Evolutionary conservation across 2,113 vertebrate species (phyloP).

Genomic region (Petroica traversi): DNA sequence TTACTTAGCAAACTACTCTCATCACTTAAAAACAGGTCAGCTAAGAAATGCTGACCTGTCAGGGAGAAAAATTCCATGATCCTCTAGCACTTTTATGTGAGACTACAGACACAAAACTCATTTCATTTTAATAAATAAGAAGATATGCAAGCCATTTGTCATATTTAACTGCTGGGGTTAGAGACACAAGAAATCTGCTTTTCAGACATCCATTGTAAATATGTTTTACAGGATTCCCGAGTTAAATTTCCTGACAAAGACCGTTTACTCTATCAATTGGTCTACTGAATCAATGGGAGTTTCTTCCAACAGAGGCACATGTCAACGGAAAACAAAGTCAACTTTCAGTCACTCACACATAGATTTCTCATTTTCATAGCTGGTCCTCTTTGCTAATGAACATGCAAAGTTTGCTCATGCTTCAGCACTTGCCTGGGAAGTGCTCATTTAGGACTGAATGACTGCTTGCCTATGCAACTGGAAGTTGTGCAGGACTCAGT

Average conservation of each 20-base stretch:
- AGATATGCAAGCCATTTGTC: not conserved
- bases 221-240: not conserved
- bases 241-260: not conserved
- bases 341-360: not conserved
- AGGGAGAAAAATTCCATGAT: not conserved
- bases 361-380: not conserved
- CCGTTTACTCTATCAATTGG: not conserved
- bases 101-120: not conserved
- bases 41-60: not conserved
- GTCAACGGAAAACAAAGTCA: not conserved
- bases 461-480: not conserved
- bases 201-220: not conserved
- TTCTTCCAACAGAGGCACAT: not conserved
- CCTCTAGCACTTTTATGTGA: fast-evolving
- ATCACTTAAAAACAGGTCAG: not conserved
- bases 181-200: not conserved
- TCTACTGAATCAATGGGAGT: not conserved
- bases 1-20: not conserved
- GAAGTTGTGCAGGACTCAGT: not conserved
- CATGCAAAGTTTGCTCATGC: not conserved
- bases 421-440: not conserved
- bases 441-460: not conserved
- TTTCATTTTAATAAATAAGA: not conserved
- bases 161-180: not conserved
- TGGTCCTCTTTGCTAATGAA: not conserved